Evolutionary conservation across 2,888 invertebrate species (phyloP).

Genomic region (Amphipoea lucens): DNA sequence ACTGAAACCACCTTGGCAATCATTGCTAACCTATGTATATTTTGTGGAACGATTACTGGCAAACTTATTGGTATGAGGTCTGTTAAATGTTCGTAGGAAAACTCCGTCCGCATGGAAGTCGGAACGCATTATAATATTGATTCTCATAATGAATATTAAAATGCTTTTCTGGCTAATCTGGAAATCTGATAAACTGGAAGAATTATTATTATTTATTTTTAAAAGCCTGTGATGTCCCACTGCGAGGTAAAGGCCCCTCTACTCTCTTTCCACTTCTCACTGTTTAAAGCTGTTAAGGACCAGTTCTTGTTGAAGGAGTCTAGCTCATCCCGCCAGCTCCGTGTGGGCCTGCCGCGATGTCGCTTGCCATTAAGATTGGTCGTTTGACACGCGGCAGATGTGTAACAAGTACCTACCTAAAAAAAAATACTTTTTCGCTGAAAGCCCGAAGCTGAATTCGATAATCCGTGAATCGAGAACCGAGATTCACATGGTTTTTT

Average conservation of each 20-base stretch:
- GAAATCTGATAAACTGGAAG: not conserved
- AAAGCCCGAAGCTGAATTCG: not conserved
- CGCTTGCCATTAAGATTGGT: no score
- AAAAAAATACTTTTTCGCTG: not conserved
- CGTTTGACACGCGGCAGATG: no score
- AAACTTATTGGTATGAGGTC: not conserved
- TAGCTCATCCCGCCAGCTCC: no score
- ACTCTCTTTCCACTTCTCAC: no score
- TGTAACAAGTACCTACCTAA: no score
- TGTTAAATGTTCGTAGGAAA: not conserved
- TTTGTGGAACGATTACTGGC: constrained; percentile 26
- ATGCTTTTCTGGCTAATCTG: no score
- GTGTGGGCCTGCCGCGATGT: no score
- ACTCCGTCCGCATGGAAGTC: not conserved
- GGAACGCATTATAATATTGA: not conserved
- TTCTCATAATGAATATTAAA: no score
- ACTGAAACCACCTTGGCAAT: constrained; percentile 42
- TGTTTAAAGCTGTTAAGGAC: no score
- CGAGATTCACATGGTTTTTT: not conserved
- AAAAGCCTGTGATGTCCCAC: no score
- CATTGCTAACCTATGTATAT: constrained; percentile 36
- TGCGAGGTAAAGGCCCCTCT: no score
- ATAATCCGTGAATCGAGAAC: not conserved
- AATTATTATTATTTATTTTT: not conserved
- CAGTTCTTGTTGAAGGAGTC: no score